Evolutionary conservation across 2,888 invertebrate species (phyloP).

Genomic region (Galerucella calmariensis): DNA sequence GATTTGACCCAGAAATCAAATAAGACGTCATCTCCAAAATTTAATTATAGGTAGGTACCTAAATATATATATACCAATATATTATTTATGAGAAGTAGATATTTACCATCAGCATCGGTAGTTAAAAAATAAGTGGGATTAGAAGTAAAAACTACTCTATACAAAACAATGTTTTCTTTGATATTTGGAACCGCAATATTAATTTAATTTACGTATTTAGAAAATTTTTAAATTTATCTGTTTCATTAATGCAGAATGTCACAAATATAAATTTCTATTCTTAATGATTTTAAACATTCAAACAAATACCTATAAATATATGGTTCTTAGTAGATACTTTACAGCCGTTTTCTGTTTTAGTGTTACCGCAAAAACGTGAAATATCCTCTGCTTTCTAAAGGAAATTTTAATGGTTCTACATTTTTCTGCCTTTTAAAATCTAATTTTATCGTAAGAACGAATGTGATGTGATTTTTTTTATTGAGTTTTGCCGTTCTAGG

Average conservation of each 20-base stretch:
- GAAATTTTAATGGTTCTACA: slow-evolving; percentile 42
- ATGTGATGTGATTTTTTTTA: slow-evolving; percentile 24
- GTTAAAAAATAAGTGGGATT: no score
- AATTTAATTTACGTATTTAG: neutral
- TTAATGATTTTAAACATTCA: slow-evolving; percentile 5
- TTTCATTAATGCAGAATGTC: neutral
- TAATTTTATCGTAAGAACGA: slow-evolving; percentile 15
- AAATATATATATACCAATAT: no score
- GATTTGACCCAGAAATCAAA: neutral
- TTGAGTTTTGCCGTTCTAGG: slow-evolving; percentile 12
- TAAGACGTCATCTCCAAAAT: neutral
- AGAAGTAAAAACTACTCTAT: no score
- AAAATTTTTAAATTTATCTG: neutral
- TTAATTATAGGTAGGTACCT: no score
- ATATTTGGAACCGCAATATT: neutral
- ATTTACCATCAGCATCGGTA: no score
- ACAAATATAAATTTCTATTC: neutral
- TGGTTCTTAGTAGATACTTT: neutral
- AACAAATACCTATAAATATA: neutral
- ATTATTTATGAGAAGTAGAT: no score
- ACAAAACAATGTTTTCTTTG: no score
- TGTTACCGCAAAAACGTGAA: slow-evolving; percentile 25
- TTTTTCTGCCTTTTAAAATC: slow-evolving; percentile 43
- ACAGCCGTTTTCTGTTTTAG: neutral
- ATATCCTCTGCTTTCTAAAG: slow-evolving; percentile 41